These are phyloP conservation scores for Ormyrus rosae DNA, from an alignment of 2,888 invertebrate species.

Conservation along the genomic window DNA sequence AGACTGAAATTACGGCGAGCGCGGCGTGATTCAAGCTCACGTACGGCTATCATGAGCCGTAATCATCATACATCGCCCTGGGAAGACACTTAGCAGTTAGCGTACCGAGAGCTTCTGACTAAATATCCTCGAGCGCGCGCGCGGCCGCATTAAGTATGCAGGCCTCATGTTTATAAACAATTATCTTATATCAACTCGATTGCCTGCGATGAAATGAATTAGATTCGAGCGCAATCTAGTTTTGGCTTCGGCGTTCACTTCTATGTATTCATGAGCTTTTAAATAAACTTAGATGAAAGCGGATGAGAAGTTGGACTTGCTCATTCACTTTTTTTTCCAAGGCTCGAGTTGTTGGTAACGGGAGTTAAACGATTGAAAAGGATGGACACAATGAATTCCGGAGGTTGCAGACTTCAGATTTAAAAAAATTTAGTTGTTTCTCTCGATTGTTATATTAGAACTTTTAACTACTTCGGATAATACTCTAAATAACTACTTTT, in stretches of 20 bases:
- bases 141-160: not conserved
- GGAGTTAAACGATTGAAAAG: no score
- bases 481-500: no score
- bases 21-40: conserved; percentile 57
- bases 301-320: no score
- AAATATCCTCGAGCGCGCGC: conserved; percentile 18
- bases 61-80: conserved; percentile 63
- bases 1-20: conserved; percentile 57
- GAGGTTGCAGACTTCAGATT: no score
- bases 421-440: no score
- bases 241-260: not conserved
- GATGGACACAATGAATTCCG: no score
- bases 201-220: conserved; percentile 1
- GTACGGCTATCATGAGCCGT: conserved; percentile 59
- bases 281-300: no score
- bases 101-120: conserved; percentile 4
- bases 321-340: no score
- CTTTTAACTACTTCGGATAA: no score
- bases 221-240: not conserved
- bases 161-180: conserved; percentile 22
- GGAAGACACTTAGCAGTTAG: conserved; percentile 51
- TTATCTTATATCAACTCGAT: conserved; percentile 6
- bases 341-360: no score
- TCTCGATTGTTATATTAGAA: no score
- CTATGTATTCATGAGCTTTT: no score